Evolutionary conservation across 1,140 invertebrate genomes (phyloP), one percentile per base, ranked within the genome.

Genomic region (Copidosoma floridanum): DNA sequence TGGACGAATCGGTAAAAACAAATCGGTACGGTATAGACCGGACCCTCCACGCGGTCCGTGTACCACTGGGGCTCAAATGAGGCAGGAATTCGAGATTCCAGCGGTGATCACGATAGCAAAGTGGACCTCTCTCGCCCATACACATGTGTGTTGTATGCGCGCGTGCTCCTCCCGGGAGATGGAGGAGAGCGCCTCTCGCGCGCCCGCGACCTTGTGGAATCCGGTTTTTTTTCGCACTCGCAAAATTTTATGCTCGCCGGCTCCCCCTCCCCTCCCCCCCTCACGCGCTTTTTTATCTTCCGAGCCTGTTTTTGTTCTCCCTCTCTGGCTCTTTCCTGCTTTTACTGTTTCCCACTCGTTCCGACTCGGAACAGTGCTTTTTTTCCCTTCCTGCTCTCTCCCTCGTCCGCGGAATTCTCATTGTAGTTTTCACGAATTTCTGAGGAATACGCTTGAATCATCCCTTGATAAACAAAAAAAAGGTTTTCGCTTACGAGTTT

Each of bases 221-320:
- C 56, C 56, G 56, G 56, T 57, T 57, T 57, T 57, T n/a, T 57
- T 57, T 57, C 56, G 26, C 35, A 47, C 56, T 50, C 56, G 35
- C 56, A 41, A 57, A 57, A 57, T 57, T 50, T 57, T 57, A 51
- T 51, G 64, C 61, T 55, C 27, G 24, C 41, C 21, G 8, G 3
- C 57, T 54, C 24, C 41, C 24, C 26, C 12, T n/a, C 52, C 26
- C 38, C 29, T 38, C 52, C n/a, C 52, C 26, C 38, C 23, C 52
- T 18, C 27, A 57, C 55, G 47, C 52, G n/a, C 27, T 26, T 26
- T 43, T 16, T 10, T 18, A 3, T 32, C 16, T 16, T 12, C 24
- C 38, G 11, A 12, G 37, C n/a, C 2, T 18, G 2, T 43, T 18
- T 21, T 20, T 16, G 1, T 26, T 54, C 52, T n/a, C 46, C n/a